A percentile compares a stretch with the other conserved stretches of the same genome.
Evolutionary conservation across 2,113 vertebrate species (phyloP).

Genomic region (Prunella himalayana): DNA sequence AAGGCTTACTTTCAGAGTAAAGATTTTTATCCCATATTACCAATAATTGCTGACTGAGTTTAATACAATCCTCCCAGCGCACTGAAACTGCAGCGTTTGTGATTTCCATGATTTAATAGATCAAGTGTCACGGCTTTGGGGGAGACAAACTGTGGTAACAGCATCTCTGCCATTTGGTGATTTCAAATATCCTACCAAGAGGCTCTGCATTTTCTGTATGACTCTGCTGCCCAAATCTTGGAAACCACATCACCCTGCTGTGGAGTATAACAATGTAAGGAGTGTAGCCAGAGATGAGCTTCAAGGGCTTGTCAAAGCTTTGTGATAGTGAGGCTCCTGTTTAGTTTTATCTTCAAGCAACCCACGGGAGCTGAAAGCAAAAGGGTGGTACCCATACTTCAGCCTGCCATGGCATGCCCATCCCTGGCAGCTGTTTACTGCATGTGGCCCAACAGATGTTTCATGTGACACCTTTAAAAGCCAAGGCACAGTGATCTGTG

Average conservation of each 20-base stretch:
- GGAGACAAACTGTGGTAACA: slow-evolving; percentile 15
- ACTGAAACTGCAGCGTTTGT: slow-evolving; percentile 66
- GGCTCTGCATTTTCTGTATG: not conserved
- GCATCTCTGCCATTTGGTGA: slow-evolving; percentile 22
- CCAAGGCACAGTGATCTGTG: not conserved
- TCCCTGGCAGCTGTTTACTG: not conserved
- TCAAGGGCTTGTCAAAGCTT: not conserved
- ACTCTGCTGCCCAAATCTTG: not conserved
- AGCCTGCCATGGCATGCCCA: too few species aligned
- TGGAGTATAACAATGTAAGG: not conserved
- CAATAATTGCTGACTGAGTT: slow-evolving; percentile 84
- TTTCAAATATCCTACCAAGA: not conserved
- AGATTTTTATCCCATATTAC: slow-evolving; percentile 87
- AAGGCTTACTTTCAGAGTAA: slow-evolving; percentile 74
- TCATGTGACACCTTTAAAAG: not conserved
- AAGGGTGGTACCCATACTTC: not conserved
- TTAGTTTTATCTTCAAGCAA: not conserved
- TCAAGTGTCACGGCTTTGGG: not conserved
- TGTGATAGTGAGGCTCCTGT: not conserved
- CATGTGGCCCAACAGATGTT: not conserved
- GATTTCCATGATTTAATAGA: slow-evolving; percentile 59
- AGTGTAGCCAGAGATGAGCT: not conserved
- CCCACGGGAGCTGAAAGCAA: not conserved
- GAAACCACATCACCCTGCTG: not conserved
- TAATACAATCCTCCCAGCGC: slow-evolving; percentile 85